A percentile compares a stretch with the other conserved stretches of the same genome.
These are phyloP conservation scores for Poecile montanus DNA, from an alignment of 2,797 vertebrate genomes.

Conservation along the genomic window DNA sequence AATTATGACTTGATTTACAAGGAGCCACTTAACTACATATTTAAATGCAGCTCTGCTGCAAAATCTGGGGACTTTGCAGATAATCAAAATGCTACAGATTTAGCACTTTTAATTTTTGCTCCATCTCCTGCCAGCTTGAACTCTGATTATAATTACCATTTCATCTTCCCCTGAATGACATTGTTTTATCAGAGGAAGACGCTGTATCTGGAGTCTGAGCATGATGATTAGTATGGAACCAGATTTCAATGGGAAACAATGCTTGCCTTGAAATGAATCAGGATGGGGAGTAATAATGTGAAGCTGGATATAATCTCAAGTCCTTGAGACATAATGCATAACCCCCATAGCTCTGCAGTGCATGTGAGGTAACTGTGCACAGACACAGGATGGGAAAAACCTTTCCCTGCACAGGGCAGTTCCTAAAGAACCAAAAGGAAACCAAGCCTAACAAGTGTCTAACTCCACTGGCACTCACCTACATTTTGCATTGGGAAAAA, in stretches of 20 bases:
- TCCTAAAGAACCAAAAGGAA: neutral
- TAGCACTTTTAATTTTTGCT: constrained; percentile 80
- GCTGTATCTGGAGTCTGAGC: constrained; percentile 29
- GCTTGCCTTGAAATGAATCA: neutral
- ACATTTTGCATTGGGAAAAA: neutral
- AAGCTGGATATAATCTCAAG: neutral
- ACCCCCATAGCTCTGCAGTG: neutral
- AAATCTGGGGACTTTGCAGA: constrained; percentile 75
- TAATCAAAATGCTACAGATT: constrained; percentile 79
- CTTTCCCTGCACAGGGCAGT: neutral
- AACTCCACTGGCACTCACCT: neutral
- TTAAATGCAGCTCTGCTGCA: constrained; percentile 72
- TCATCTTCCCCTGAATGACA: constrained; percentile 73
- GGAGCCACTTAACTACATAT: constrained; percentile 66
- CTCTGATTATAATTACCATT: constrained; percentile 81
- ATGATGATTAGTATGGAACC: neutral
- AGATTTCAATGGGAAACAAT: constrained; percentile 22
- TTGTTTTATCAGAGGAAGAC: constrained; percentile 74
- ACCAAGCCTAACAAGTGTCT: neutral
- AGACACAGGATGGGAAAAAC: neutral
- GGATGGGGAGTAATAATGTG: neutral
- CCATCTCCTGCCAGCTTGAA: constrained; percentile 74
- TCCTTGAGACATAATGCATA: constrained; percentile 1
- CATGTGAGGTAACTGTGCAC: neutral
- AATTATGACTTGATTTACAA: constrained; percentile 80